Percentiles rank a stretch among this genome's conserved stretches.
These are phyloP conservation scores for Monopterus albus DNA, from an alignment of 2,113 vertebrate species.

Conservation along the genomic window DNA sequence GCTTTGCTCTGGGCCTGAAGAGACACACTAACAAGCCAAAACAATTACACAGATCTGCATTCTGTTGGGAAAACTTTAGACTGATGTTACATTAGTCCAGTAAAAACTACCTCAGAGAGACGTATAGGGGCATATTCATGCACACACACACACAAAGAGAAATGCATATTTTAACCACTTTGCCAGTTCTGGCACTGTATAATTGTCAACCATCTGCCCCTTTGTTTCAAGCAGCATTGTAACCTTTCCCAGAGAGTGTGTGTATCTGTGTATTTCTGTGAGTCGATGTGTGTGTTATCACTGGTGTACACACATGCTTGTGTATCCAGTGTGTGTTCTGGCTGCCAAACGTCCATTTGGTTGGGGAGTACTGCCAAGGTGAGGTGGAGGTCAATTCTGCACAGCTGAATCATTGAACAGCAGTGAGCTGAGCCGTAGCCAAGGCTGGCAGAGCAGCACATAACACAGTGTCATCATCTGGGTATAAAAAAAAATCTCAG, in stretches of 20 bases:
- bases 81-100: constrained; percentile 22
- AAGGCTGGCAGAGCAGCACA: constrained; percentile 51
- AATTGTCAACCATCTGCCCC: constrained; percentile 75
- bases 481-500: constrained; percentile 28
- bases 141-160: constrained; percentile 44
- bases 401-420: constrained; percentile 75
- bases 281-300: constrained; percentile 55
- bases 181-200: constrained; percentile 60
- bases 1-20: constrained; percentile 12
- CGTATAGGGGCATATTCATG: constrained; percentile 19
- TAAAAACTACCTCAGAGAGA: constrained; percentile 45
- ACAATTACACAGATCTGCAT: constrained; percentile 36
- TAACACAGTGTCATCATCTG: constrained; percentile 66
- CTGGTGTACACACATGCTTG: constrained; percentile 51
- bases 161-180: constrained; percentile 65
- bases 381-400: constrained; percentile 74
- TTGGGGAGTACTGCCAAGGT: constrained; percentile 71
- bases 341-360: constrained; percentile 77
- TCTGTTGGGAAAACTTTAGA: constrained; percentile 38
- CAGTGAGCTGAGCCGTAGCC: constrained; percentile 48
- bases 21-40: constrained; percentile 18
- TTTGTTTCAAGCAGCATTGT: constrained; percentile 73
- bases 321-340: constrained; percentile 65
- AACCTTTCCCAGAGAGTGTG: constrained; percentile 67
- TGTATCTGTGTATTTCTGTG: constrained; percentile 25